Base-by-base conservation (phyloP, 2,888 invertebrate species). In the Nyleta sp. region DNA sequence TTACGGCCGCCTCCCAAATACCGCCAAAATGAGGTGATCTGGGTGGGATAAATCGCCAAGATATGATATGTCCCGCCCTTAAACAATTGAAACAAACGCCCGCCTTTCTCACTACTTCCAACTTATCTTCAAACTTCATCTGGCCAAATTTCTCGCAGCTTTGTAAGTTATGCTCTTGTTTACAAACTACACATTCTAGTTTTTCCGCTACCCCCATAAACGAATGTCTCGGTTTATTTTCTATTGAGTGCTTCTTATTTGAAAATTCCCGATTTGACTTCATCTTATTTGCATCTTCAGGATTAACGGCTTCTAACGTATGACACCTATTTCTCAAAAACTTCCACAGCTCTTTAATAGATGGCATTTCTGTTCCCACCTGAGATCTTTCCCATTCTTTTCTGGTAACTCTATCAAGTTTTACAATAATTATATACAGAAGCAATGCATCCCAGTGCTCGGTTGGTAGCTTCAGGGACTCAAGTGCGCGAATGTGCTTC, bases 401-500 rank as follows among this genome's bases (percentile, higher is more conserved):
- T 22, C 55, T 17, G n/a, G 55, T 55, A 22, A 10, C 24, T 15
- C 15, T 55, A 24, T 55, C 55, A 6, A 55, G 28, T 35, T 68
- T 67, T 10, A 15, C 5, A 8, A n/a, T 22, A 1, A 67, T 18
- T 10, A 59, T 24, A 59, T 65, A 22, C 11, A 59, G 8, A 10
- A 77, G 15, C 2, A 65, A 17, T 1, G 65, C 20, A n/a, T 65
- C 46, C 67, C 67, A 77, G 7, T 42, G 1, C 2, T 52, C 22
- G 15, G 40, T 40, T 4, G 65, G 52, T 13, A 59, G 11, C 5
- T 38, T 28, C 8, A 60, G 35, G 2, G 33, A 10, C 5, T 57
- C 48, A 2, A 73, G 18, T n/a, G 62, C 55, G 4, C 55, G 31
- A 22, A 78, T 17, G 28, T 78, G 73, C 10, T 31, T 57, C n/a